Evolutionary conservation across 2,113 vertebrate genomes (phyloP).

Genomic region (Lepisosteus osseus): DNA sequence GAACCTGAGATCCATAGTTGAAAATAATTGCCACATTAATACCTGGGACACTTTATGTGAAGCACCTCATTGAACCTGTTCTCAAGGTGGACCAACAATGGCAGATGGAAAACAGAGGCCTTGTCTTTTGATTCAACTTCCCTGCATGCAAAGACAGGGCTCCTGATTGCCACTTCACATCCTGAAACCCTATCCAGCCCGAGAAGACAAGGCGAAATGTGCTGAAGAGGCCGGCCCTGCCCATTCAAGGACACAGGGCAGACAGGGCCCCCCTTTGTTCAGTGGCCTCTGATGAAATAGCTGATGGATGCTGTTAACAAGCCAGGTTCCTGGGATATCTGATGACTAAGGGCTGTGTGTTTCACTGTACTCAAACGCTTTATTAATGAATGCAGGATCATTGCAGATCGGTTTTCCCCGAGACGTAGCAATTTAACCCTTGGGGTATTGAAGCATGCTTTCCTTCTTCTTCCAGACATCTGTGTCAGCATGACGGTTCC

Average conservation of each 20-base stretch:
- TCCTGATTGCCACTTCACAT: conserved; percentile 35
- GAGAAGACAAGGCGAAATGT: conserved; percentile 28
- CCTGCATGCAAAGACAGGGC: conserved; percentile 41
- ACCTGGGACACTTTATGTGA: conserved; percentile 37
- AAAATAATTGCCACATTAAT: too few relatives aligned
- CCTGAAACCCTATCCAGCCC: conserved; percentile 42
- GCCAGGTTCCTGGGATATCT: conserved; percentile 51
- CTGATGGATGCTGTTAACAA: conserved; percentile 34
- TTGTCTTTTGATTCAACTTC: conserved; percentile 39
- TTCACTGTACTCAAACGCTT: conserved; percentile 46
- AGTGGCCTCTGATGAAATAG: conserved; percentile 39
- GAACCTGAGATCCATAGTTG: too few relatives aligned
- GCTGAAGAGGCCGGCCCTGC: conserved; percentile 32
- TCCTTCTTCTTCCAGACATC: conserved; percentile 2
- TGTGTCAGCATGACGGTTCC: conserved; percentile 12
- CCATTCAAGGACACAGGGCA: conserved; percentile 19
- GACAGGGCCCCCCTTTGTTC: conserved; percentile 60
- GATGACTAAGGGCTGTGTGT: conserved; percentile 57
- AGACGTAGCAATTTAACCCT: conserved; percentile 36
- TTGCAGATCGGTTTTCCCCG: conserved; percentile 42
- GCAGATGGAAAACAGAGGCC: conserved; percentile 20
- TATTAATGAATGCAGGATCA: conserved; percentile 59
- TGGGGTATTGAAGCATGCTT: neutral
- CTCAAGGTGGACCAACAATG: neutral
- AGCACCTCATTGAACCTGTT: neutral